Evolutionary conservation across 2,888 invertebrate genomes (phyloP), one percentile per base, ranked within the genome.

Genomic region (Archips crataeganus): DNA sequence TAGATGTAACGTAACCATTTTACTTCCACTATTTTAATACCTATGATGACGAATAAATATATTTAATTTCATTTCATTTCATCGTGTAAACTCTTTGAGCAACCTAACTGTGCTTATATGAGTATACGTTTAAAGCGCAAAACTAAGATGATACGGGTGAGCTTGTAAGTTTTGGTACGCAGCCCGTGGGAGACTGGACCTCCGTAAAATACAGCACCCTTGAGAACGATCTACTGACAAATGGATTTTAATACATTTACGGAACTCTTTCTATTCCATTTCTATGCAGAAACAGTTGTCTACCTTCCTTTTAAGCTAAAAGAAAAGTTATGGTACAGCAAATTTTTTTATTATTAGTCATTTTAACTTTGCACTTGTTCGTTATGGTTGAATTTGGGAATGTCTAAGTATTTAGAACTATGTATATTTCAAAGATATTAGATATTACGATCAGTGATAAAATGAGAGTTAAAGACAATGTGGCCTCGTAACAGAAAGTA

Each of bases 191-290:
- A 63, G 23, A 47, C 45, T 63, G 62, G 62, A 63, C 62, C 62
- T 63, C 62, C 62, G 62, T 63, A 45, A 63, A 63, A 63, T 63
- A 63, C 62, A 32, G 62, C 23, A 23, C 62, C 62, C 62, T 23
- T 5, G 62, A 45, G 62, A 63, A 11, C 42, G 62, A 63, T 47
- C 32, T 63, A 63, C 62, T 63, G 62, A 63, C 62, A 63, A 63
- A 63, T 63, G 62, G 62, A 63, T 23, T 63, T 63, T 63, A 63
- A 63, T 63, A 63, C 39, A 63, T 63, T 63, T 47, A 63, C 45
- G 62, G 45, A 45, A 63, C 45, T 63, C 62, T 39, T 45, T 45
- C 45, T 63, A 63, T 47, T 63, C 45, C 32, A 57, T 57, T 57
- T 57, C 57, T 57, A 57, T 57, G 57, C 57, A 57, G 57, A 57